Evolutionary conservation across 2,888 invertebrate species (phyloP).

Genomic region (Agrotis puta): DNA sequence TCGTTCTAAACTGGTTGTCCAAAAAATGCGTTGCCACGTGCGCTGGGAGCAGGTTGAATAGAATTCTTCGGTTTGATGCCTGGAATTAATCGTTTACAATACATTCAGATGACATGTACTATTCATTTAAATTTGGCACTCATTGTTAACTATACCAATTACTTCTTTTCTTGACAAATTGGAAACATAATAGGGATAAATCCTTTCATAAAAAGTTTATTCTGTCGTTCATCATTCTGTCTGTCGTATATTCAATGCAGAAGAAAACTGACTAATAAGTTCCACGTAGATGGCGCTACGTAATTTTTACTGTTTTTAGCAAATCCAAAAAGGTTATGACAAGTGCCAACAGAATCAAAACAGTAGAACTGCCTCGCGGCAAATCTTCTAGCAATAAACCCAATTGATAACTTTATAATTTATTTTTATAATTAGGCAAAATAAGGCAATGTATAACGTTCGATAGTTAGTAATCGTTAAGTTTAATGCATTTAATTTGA

Average conservation of each 20-base stretch:
- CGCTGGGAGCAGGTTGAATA: slow-evolving; percentile 97
- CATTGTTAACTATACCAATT: not conserved
- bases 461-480: too few species aligned
- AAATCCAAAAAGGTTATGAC: too few species aligned
- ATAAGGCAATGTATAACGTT: too few species aligned
- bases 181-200: not conserved
- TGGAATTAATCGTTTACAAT: slow-evolving; percentile 67
- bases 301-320: too few species aligned
- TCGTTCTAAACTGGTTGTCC: slow-evolving; percentile 96
- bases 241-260: not conserved
- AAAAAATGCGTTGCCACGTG: slow-evolving; percentile 98
- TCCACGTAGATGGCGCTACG: too few species aligned
- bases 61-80: slow-evolving; percentile 96
- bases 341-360: too few species aligned
- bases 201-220: not conserved
- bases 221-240: too few species aligned
- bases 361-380: not conserved
- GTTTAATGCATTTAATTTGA: too few species aligned
- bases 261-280: not conserved
- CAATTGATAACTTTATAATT: too few species aligned
- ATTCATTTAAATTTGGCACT: too few species aligned
- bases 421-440: too few species aligned
- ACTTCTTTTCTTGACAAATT: not conserved
- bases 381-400: not conserved
- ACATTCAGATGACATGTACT: too few species aligned